Evolutionary conservation across 2,797 vertebrate species (phyloP).

Genomic region (Atherinosoma microstoma): DNA sequence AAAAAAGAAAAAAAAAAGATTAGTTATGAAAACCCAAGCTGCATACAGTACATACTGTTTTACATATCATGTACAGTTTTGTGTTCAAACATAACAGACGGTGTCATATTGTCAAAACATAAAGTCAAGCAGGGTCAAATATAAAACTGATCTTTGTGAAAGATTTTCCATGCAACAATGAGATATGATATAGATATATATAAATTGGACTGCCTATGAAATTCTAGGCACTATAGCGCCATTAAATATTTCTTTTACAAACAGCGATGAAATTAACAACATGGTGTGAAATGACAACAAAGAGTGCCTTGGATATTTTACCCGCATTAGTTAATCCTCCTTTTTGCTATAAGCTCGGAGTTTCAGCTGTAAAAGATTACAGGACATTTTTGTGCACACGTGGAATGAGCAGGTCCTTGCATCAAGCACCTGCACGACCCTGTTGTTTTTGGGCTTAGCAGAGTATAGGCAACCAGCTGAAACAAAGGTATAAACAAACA

Average conservation of each 20-base stretch:
- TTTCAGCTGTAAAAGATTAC: conserved; percentile 83
- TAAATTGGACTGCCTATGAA: conserved; percentile 80
- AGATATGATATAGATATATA: conserved; percentile 71
- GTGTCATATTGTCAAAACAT: conserved; percentile 88
- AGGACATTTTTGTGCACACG: conserved; percentile 85
- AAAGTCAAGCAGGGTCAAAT: conserved; percentile 88
- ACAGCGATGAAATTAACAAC: conserved; percentile 85
- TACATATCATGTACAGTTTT: conserved; percentile 98
- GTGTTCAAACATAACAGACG: conserved; percentile 88
- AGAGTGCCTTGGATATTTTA: conserved; percentile 97
- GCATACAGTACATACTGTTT: conserved; percentile 94
- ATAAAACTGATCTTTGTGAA: conserved; percentile 83
- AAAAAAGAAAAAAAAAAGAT: conserved; percentile 41
- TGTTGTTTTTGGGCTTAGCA: conserved; percentile 81
- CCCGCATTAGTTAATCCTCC: conserved; percentile 90
- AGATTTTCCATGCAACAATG: conserved; percentile 82
- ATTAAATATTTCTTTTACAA: conserved; percentile 86
- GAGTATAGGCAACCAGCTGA: conserved; percentile 82
- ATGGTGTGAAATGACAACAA: conserved; percentile 87
- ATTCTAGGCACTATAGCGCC: conserved; percentile 79
- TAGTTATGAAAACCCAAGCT: conserved; percentile 86
- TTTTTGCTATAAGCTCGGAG: conserved; percentile 90
- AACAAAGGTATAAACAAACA: conserved; percentile 62
- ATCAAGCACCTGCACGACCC: conserved; percentile 84
- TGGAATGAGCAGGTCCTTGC: conserved; percentile 86